phyloP scores from a whole-genome alignment of 2,797 vertebrate species.

The Denticeps clupeoides region DNA sequence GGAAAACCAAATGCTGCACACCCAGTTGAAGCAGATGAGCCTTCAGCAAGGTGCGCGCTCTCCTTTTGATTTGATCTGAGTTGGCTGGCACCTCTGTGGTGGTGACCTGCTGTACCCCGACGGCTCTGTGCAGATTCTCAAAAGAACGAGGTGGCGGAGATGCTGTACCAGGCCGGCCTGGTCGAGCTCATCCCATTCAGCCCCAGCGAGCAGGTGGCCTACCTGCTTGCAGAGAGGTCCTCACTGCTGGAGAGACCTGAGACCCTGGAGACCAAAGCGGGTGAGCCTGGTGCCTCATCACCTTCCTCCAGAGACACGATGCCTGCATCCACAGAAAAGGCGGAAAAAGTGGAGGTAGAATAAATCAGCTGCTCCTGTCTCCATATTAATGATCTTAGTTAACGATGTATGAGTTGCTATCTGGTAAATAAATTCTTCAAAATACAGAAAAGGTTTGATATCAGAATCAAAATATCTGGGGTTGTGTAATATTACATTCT shows the following conservation, averaged over 20 bases:
- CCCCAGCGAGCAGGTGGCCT: constrained; percentile 68
- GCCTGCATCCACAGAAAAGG: too few species aligned
- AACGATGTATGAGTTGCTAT: too few species aligned
- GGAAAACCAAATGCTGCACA: constrained; percentile 63
- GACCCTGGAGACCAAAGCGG: constrained; percentile 10
- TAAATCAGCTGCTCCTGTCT: too few species aligned
- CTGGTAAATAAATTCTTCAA: too few species aligned
- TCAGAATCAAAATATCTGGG: background rate
- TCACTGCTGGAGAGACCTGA: constrained; percentile 54
- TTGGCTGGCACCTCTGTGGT: background rate
- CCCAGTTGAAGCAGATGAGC: constrained; percentile 45
- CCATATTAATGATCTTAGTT: too few species aligned
- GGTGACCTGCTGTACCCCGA: too few species aligned
- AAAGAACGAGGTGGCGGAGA: constrained; percentile 67
- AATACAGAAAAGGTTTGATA: too few species aligned
- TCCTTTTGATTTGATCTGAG: background rate
- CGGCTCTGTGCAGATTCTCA: constrained; percentile 59
- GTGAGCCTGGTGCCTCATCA: too few species aligned
- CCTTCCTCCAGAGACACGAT: too few species aligned
- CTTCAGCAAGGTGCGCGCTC: constrained; percentile 51
- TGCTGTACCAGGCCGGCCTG: constrained; percentile 71
- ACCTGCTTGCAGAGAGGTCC: constrained; percentile 66
- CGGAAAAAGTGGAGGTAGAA: too few species aligned
- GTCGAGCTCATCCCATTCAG: constrained; percentile 60
- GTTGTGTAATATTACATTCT: too few species aligned